phyloP scores from a whole-genome alignment of 2,113 vertebrate genomes.

The Tiliqua scincoides region DNA sequence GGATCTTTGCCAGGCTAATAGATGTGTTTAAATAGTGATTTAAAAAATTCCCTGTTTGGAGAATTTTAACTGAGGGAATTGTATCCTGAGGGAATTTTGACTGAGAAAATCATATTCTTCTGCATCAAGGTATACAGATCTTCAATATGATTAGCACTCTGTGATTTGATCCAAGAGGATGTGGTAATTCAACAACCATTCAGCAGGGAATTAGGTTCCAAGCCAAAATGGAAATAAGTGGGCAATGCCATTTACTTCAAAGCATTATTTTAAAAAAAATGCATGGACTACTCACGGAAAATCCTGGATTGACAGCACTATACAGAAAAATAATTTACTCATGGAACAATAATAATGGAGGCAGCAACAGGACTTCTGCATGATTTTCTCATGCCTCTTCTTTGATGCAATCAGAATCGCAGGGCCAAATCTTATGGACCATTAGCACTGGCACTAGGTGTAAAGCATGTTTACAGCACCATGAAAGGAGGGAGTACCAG shows the following conservation, averaged over 20 bases:
- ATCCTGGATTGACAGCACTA: slow-evolving; percentile 28
- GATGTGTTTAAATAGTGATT: slow-evolving; percentile 62
- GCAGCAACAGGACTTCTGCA: background rate
- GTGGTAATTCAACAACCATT: slow-evolving; percentile 66
- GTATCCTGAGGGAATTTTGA: slow-evolving; percentile 50
- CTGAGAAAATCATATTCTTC: slow-evolving; percentile 52
- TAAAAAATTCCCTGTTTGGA: slow-evolving; percentile 50
- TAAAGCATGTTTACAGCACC: no score
- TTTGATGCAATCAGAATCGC: background rate
- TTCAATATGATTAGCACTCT: slow-evolving; percentile 44
- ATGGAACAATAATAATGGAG: background rate
- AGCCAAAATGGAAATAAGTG: slow-evolving; percentile 60
- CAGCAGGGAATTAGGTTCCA: slow-evolving; percentile 59
- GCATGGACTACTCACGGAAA: slow-evolving; percentile 47
- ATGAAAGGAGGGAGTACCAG: no score
- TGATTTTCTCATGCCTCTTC: background rate
- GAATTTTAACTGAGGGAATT: slow-evolving; percentile 63
- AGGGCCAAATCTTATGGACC: no score
- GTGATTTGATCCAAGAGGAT: slow-evolving; percentile 50
- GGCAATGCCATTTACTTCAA: slow-evolving; percentile 55
- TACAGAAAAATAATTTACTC: slow-evolving; percentile 27
- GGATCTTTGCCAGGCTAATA: slow-evolving; percentile 55
- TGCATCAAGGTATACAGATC: slow-evolving; percentile 57
- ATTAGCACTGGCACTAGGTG: no score
- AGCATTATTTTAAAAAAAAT: slow-evolving; percentile 30